Conservation (phyloP, 2,113 vertebrate species). For the Megalops atlanticus region DNA sequence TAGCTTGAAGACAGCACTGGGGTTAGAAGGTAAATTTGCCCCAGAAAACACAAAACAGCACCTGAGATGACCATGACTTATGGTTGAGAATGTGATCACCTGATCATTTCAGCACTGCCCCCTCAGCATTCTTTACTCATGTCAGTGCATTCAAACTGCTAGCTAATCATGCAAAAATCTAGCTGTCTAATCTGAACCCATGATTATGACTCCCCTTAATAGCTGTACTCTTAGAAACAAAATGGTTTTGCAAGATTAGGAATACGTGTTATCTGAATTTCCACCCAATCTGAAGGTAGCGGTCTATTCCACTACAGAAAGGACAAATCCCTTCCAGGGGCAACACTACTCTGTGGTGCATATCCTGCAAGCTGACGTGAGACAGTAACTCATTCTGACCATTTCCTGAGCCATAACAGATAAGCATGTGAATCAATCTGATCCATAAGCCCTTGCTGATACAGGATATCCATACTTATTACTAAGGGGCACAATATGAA, state of each 20-base stretch:
- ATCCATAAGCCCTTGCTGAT: slow-evolving; percentile 9
- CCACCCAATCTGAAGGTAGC: background rate
- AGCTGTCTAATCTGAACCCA: too few relatives aligned
- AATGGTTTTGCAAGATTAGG: too few relatives aligned
- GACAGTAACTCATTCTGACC: background rate
- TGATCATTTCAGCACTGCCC: too few relatives aligned
- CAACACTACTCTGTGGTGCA: background rate
- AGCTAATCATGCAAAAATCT: too few relatives aligned
- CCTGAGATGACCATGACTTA: too few relatives aligned
- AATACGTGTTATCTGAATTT: too few relatives aligned
- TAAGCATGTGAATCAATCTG: slow-evolving; percentile 3
- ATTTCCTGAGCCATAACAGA: background rate
- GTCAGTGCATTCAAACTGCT: too few relatives aligned
- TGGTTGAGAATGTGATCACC: too few relatives aligned
- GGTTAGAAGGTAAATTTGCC: background rate
- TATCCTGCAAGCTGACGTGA: background rate
- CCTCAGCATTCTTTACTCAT: too few relatives aligned
- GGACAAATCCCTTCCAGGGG: background rate
- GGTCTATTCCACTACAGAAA: background rate
- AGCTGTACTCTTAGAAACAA: too few relatives aligned
- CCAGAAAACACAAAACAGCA: background rate
- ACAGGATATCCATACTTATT: background rate
- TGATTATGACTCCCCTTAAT: too few relatives aligned
- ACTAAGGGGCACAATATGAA: background rate
- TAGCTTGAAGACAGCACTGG: background rate